Evolutionary conservation across 2,113 vertebrate genomes (phyloP), one percentile per base, ranked within the genome.

Genomic region (Sula dactylatra): DNA sequence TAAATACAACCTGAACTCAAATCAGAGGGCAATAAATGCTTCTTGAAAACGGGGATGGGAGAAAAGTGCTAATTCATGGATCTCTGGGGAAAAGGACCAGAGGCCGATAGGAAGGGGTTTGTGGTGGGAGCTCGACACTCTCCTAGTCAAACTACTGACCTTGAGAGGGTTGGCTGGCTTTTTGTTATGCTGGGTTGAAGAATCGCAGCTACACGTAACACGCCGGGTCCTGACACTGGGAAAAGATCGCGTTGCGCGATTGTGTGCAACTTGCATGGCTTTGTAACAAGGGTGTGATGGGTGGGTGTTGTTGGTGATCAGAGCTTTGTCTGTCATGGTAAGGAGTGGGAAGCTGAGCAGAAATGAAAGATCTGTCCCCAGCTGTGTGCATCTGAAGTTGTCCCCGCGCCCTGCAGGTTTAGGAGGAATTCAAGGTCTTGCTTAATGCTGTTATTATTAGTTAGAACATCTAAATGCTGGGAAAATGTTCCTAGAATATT

Each of bases 201-300:
- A 67, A 78, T 47, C 38, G 12, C 66, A 40, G 40, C 11, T 31
- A n/a, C 7, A 5, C 0, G 0, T 24, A 61, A 47, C 10, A 1
- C 2, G 5, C 9, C 15, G 7, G 21, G 16, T 45, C 38, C 38
- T 50, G 78, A 25, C 8, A 1, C n/a, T 52, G 56, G 56, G 61
- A 61, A 17, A 65, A n/a, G 54, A 4, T 4, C 36, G 5, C 11
- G 6, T 20, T 22, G 26, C 12, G 3, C 1, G 19, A 38, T 10
- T 8, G 42, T 34, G 40, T n/a, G 50, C 61, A 44, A 36, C 16
- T 4, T 2, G 2, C 2, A 2, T 8, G 19, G 13, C 2, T 81
- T 40, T 66, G 36, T n/a, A 29, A 21, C 13, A 56, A 11, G 72
- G 52, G 16, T 11, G 16, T 16, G 26, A 9, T 61, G 50, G 27